Percentiles rank a stretch among this genome's conserved stretches.
These are phyloP conservation scores for Gila orcuttii DNA, from an alignment of 2,113 vertebrate genomes.

Conservation along the genomic window DNA sequence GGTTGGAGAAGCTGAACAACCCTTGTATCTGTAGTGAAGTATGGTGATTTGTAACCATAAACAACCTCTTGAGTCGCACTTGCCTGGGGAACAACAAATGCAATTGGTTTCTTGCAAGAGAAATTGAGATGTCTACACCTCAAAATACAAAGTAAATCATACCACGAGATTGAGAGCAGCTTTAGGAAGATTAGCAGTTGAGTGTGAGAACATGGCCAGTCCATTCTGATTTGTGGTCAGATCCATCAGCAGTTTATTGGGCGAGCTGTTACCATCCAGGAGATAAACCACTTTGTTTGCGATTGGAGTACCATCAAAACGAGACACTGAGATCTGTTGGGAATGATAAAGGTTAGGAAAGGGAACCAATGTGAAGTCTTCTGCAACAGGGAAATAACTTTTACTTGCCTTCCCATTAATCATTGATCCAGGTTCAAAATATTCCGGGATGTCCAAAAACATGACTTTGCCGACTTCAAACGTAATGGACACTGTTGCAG, in stretches of 20 bases:
- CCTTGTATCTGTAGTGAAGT: not conserved
- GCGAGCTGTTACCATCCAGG: conserved; percentile 28
- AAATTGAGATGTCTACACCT: too few relatives aligned
- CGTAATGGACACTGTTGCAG: not conserved
- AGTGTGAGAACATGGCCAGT: conserved; percentile 62
- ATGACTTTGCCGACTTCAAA: conserved; percentile 63
- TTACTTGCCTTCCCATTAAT: conserved; percentile 66
- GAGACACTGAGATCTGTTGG: not conserved
- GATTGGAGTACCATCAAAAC: too few relatives aligned
- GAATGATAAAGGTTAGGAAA: not conserved
- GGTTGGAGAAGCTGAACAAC: not conserved
- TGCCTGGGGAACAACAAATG: conserved; percentile 50
- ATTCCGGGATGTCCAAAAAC: conserved; percentile 63
- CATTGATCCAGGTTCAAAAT: conserved; percentile 54
- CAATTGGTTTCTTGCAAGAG: not conserved
- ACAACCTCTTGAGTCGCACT: not conserved
- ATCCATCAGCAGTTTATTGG: not conserved
- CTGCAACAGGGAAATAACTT: not conserved
- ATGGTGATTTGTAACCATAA: fast-evolving
- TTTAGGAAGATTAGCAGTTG: not conserved
- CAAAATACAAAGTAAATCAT: not conserved
- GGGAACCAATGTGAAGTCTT: not conserved
- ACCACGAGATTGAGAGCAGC: not conserved
- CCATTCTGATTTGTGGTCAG: conserved; percentile 49
- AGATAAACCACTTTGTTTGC: too few relatives aligned